Evolutionary conservation across 2,113 vertebrate species (phyloP), one percentile per base, ranked within the genome.

Genomic region (Aviceda subcristata): DNA sequence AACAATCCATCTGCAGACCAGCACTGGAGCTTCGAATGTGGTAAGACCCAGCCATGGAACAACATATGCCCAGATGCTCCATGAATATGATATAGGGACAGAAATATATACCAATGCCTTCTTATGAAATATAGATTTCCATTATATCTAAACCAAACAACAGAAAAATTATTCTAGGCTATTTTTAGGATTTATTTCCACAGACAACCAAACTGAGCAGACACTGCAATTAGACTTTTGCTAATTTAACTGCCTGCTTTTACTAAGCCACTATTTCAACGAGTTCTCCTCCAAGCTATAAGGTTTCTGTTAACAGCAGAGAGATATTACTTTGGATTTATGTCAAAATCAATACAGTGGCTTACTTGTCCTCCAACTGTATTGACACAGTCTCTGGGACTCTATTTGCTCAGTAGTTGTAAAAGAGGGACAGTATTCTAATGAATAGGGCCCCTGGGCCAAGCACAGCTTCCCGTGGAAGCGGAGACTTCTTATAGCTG

Each of bases 311-410:
- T 95, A 93, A 86, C 64, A 63, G 92, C 24, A 50, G 62, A 92
- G 77, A 95, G 94, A 96, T 96, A 94, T 48, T 82, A 89, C 81
- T 96, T 94, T 97, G 92, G 97, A 96, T 88, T 90, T 57, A 80
- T 86, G 67, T 97, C 96, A 97, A 94, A 97, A 97, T 97, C 97
- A 97, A 97, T 97, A 97, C 90, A 97, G 95, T 94, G 83, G 78
- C 80, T 96, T 95, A 82, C 77, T 97, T 97, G 97, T 97, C 75
- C 86, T 96, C 83, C 20, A 89, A 83, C 80, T 97, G 77, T 79
- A 96, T 73, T 93, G 93, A 94, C 72, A 90, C 36, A 50, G 85
- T 90, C 92, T 92, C 88, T 11, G 34, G 80, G 94, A 96, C 83
- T 96, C 81, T 86, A 87, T 96, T 97, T 95, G 92, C 88, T 96